These are phyloP conservation scores for Condylostylus longicornis DNA, from an alignment of 1,140 invertebrate genomes.

Conservation along the genomic window DNA sequence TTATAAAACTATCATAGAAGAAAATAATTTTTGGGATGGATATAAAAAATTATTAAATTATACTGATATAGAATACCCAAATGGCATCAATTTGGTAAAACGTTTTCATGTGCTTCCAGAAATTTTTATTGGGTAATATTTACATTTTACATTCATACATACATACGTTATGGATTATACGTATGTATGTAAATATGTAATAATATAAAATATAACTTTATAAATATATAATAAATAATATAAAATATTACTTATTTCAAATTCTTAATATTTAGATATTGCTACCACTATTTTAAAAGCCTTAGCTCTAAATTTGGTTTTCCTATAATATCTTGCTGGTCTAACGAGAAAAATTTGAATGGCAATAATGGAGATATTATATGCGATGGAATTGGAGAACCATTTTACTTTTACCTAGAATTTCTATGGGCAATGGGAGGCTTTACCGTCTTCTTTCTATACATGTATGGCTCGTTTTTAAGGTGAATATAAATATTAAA, in stretches of 20 bases:
- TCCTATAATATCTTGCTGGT: slow-evolving; percentile 16
- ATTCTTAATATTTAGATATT: slow-evolving; percentile 16
- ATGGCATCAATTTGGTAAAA: slow-evolving; percentile 25
- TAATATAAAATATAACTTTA: not conserved
- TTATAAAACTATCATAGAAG: slow-evolving; percentile 27
- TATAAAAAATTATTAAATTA: slow-evolving; percentile 22
- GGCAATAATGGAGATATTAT: slow-evolving; percentile 1
- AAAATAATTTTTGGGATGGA: slow-evolving; percentile 21
- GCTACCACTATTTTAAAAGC: slow-evolving; percentile 20
- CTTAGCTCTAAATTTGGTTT: slow-evolving; percentile 11
- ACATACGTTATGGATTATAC: not conserved
- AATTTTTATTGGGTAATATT: slow-evolving; percentile 20
- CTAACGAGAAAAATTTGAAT: slow-evolving; percentile 4
- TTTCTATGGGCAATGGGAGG: slow-evolving; percentile 29
- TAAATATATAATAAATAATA: not conserved
- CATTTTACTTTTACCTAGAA: slow-evolving; percentile 29
- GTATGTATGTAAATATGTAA: not conserved
- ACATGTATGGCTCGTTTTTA: slow-evolving; percentile 25
- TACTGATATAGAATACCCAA: slow-evolving; percentile 27
- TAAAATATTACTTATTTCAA: slow-evolving; percentile 1
- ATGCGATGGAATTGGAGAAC: slow-evolving; percentile 13
- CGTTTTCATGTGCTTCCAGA: slow-evolving; percentile 28
- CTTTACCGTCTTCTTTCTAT: slow-evolving; percentile 24
- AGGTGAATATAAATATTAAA: slow-evolving; percentile 8
- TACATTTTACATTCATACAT: not conserved